Conservation (phyloP, 2,113 vertebrate genomes). For the Herpetotheres cachinnans region DNA sequence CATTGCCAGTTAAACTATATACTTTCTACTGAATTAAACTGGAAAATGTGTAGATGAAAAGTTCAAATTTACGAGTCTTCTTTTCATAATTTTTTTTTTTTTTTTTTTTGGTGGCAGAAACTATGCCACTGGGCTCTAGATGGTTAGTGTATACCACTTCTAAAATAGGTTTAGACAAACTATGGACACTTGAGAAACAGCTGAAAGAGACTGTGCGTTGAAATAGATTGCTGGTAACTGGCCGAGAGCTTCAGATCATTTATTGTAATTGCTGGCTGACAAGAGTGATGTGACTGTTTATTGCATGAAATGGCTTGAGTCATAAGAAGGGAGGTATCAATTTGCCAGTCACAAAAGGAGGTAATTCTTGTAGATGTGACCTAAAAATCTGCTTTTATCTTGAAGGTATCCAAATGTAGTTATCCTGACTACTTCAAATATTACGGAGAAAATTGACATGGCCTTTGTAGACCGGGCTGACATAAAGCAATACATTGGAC, state of each 20-base stretch:
- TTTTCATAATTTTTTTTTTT: neutral
- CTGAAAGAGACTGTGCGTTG: neutral
- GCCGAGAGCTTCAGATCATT: neutral
- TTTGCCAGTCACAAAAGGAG: neutral
- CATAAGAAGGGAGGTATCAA: neutral
- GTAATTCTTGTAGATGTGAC: neutral
- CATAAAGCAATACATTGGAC: conserved; percentile 95
- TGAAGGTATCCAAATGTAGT: conserved; percentile 93
- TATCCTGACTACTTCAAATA: conserved; percentile 96
- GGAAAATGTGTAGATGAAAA: neutral
- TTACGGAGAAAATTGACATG: conserved; percentile 94
- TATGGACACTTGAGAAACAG: neutral
- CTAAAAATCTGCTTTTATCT: conserved; percentile 20
- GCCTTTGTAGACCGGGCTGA: conserved; percentile 97
- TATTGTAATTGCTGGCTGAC: neutral
- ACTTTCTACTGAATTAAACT: neutral
- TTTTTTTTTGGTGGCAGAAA: neutral
- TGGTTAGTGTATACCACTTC: neutral
- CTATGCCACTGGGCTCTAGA: neutral
- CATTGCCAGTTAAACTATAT: neutral
- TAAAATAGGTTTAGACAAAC: neutral
- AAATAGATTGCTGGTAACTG: neutral
- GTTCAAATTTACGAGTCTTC: neutral
- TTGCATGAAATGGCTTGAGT: neutral
- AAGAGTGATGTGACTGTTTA: neutral